Evolutionary conservation across 2,113 vertebrate genomes (phyloP), one percentile per base, ranked within the genome.

Genomic region (Dasyornis broadbenti): DNA sequence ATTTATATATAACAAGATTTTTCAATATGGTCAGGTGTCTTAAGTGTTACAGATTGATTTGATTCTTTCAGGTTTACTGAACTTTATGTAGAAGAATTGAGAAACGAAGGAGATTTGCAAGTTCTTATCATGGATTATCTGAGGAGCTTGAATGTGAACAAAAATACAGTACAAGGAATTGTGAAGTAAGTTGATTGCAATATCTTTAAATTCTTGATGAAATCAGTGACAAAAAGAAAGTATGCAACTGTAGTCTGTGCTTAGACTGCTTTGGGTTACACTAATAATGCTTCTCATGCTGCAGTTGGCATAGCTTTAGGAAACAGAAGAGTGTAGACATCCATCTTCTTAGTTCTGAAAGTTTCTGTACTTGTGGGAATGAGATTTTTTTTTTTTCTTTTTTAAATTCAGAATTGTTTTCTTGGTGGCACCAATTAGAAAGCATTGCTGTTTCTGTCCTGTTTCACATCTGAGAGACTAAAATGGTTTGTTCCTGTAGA

Each of bases 81-180:
- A 98, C 97, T 99, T 86, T 99, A 99, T 44, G 98, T 99, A 49
- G 99, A 99, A 94, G 99, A 99, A 98, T 80, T 99, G 77, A 99
- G 98, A 97, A 98, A 97, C 79, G 99, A 99, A 92, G 98, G 97
- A 80, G 99, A 99, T 90, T 97, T 99, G 91, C 97, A 98, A 4
- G 95, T 99, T 96, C 98, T 99, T 89, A 98, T 99, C 39, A 97
- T 98, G 49, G 99, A 99, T 98, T 99, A 99, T 97, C 97, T 99
- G 60, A 99, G 98, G 97, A 98, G 98, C 56, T 94, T 99, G 95
- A 99, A 98, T 94, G 90, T 98, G 61, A 98, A 90, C 90, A 98
- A 98, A 96, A 98, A 40, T n/a, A 96, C 97, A 65, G 97, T 99
- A 61, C 98, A 98, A 70, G 99, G 99, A 85, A 99, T 99, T 92